phyloP scores from a whole-genome alignment of 2,888 invertebrate genomes.

The Orthosia gothica region DNA sequence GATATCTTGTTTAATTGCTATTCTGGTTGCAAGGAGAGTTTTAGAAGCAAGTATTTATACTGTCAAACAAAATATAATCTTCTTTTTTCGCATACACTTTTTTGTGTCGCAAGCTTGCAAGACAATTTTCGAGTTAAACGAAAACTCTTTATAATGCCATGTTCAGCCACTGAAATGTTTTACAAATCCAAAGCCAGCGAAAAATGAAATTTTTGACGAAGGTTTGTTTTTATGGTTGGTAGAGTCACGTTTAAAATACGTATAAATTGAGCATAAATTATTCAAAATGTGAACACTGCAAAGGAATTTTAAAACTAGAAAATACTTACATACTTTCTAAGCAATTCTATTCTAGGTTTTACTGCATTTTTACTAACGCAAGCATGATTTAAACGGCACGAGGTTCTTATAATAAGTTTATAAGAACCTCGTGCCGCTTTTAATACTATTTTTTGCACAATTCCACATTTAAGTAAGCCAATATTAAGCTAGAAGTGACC shows the following conservation, averaged over 20 bases:
- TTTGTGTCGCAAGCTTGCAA: conserved; percentile 15
- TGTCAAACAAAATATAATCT: conserved; percentile 9
- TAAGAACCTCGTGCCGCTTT: no score
- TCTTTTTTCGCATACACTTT: conserved; percentile 30
- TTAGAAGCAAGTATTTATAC: conserved; percentile 19
- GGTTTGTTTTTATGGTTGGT: conserved; percentile 58
- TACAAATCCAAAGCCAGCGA: conserved; percentile 60
- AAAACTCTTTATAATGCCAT: conserved; percentile 43
- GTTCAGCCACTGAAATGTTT: conserved; percentile 59
- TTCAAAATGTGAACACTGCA: conserved; percentile 26
- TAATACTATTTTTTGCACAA: conserved; percentile 22
- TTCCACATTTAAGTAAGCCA: conserved; percentile 14
- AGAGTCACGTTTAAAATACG: conserved; percentile 26
- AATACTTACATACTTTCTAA: background rate
- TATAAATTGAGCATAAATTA: conserved; percentile 25
- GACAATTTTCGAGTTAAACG: conserved; percentile 53
- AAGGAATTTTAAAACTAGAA: conserved; percentile 14
- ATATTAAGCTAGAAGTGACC: conserved; percentile 40
- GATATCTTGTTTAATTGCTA: conserved; percentile 12
- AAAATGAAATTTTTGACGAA: conserved; percentile 65
- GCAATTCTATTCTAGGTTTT: conserved; percentile 5
- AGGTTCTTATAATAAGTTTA: background rate
- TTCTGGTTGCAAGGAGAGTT: conserved; percentile 4
- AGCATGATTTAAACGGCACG: conserved; percentile 7
- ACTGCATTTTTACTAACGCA: conserved; percentile 25